Percentiles rank a stretch among this genome's conserved stretches.
Evolutionary conservation across 2,797 vertebrate species (phyloP).

Genomic region (Onychomys torridus): DNA sequence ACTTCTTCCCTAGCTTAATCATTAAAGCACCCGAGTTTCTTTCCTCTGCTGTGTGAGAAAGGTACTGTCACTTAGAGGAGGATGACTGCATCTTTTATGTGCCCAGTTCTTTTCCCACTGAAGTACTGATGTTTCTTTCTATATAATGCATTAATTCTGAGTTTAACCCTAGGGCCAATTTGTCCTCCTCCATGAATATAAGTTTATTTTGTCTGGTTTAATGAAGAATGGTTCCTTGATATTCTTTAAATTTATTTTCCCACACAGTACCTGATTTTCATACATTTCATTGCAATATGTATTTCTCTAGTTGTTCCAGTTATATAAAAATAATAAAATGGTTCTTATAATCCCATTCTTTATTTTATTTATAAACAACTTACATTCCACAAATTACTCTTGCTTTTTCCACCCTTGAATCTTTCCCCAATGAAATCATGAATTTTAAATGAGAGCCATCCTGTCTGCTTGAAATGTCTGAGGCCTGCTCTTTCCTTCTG

Average conservation of each 20-base stretch:
- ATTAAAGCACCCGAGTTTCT: background rate
- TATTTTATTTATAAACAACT: background rate
- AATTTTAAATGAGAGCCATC: accelerated
- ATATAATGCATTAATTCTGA: background rate
- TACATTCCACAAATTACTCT: background rate
- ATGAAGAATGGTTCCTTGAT: background rate
- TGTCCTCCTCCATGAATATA: background rate
- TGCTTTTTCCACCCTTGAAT: background rate
- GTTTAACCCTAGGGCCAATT: background rate
- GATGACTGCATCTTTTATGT: background rate
- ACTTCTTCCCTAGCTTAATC: background rate
- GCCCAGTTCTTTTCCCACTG: background rate
- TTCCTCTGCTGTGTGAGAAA: background rate
- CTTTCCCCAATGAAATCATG: background rate
- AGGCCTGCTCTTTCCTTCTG: background rate
- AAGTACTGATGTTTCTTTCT: background rate
- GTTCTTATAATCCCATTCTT: background rate
- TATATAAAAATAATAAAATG: background rate
- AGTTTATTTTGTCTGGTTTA: background rate
- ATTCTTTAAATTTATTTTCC: background rate
- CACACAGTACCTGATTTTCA: background rate
- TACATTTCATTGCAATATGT: background rate
- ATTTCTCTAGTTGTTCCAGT: background rate
- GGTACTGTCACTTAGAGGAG: background rate
- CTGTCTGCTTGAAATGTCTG: background rate